Base-by-base conservation (phyloP, 2,888 invertebrate genomes). In the Tenthredo distinguenda region DNA sequence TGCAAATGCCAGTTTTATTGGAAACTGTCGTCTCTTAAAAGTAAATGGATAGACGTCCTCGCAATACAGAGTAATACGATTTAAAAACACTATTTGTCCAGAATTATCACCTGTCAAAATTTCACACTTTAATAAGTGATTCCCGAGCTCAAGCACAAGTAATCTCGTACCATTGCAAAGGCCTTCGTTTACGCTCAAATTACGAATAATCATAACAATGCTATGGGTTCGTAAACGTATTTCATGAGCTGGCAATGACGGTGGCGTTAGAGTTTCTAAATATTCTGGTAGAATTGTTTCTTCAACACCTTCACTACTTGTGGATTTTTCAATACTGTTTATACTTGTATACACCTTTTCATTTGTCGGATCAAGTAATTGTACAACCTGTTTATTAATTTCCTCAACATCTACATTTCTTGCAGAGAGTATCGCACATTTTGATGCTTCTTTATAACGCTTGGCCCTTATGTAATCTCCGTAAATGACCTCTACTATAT, bases 1-100 rank as follows among this genome's bases (percentile, higher is more conserved):
- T 18, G 84, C 86, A 34, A 86, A 87, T 47, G 86, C 85, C 3
- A 85, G n/a, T 74, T 82, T 84, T 4, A 87, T 68, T n/a, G 85
- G 87, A 58, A 87, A 87, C 71, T 85, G 84, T 72, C 86, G 1
- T 81, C 86, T n/a, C 72, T 86, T 86, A 6, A 85, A 58, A 5
- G 74, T 82, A 26, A 87, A 86, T 0, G 86, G 86, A 6, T 82
- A 37, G 6, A 21, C 37, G 47, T 85, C 58, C 21, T 86, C 82
- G 6, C 58, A 83, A 26, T 83, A 83, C 2, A 77, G 12, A 18
- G 83, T 83, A 40, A 83, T 71, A 31, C 83, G 68, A 83, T 83
- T 83, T 15, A 68, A 18, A 43, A 65, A 50, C 31, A 68, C 71
- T 18, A 76, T 76, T 47, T 40, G 37, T 40, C 72, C 72, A 40